phyloP scores from a whole-genome alignment of 2,888 invertebrate species.

The Balanococcus diminutus region DNA sequence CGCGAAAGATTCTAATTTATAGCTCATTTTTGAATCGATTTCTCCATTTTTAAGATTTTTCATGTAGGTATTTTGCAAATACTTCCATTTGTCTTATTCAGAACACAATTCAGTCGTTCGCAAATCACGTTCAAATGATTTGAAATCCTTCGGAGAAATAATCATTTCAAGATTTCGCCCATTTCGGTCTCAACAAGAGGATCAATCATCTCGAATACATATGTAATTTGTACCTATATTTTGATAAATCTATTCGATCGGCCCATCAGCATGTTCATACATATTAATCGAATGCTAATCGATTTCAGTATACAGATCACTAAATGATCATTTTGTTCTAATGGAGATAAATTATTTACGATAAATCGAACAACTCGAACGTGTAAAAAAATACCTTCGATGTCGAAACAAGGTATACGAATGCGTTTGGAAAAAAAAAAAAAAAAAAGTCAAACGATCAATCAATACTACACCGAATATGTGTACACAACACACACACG shows the following conservation, averaged over 20 bases:
- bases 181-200: neutral
- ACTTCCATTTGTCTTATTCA: too few relatives aligned
- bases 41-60: too few relatives aligned
- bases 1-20: too few relatives aligned
- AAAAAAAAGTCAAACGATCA: neutral
- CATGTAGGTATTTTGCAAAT: too few relatives aligned
- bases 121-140: too few relatives aligned
- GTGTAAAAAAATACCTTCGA: neutral
- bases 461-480: conserved; percentile 10
- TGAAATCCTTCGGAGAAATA: too few relatives aligned
- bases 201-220: neutral
- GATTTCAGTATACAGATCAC: neutral
- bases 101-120: too few relatives aligned
- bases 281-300: neutral
- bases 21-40: too few relatives aligned
- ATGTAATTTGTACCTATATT: neutral
- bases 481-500: neutral
- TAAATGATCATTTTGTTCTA: neutral
- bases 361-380: neutral
- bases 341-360: neutral
- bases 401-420: neutral
- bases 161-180: too few relatives aligned
- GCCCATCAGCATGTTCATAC: neutral
- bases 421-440: neutral
- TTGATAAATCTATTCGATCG: neutral